Conservation (phyloP, 2,113 vertebrate species). For the Pristiophorus japonicus region DNA sequence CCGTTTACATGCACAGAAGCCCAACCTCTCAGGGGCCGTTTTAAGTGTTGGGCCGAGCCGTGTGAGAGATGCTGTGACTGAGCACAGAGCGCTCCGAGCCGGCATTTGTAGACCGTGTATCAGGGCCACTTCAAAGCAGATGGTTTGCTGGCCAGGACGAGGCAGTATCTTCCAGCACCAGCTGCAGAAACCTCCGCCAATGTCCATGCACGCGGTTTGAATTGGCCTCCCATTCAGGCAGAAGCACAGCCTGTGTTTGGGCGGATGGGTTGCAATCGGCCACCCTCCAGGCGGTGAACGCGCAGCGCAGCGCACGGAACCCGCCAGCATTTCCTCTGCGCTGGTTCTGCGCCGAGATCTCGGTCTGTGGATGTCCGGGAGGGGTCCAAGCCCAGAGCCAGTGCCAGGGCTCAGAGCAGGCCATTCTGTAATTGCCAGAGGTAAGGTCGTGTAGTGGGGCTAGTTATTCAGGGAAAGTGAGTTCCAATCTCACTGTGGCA, state of each 20-base stretch:
- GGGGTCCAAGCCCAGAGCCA: no score
- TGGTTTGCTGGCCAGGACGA: not conserved
- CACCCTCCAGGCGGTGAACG: not conserved
- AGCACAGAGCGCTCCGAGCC: no score
- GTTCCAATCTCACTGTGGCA: not conserved
- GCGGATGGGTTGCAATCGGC: not conserved
- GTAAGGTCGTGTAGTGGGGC: no score
- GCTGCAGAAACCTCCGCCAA: not conserved
- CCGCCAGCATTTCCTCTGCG: not conserved
- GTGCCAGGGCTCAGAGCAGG: no score
- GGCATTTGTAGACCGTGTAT: no score
- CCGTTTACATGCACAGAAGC: not conserved
- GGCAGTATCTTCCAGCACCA: not conserved
- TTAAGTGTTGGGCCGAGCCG: not conserved
- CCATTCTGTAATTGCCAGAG: not conserved
- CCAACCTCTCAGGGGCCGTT: not conserved
- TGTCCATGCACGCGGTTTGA: not conserved
- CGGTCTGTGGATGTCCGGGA: not conserved
- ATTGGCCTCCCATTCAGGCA: not conserved
- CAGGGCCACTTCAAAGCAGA: not conserved
- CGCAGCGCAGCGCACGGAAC: no score
- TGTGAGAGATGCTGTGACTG: not conserved
- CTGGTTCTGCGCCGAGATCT: not conserved
- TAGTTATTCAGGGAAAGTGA: not conserved
- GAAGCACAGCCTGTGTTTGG: not conserved